phyloP scores from a whole-genome alignment of 2,797 vertebrate genomes.

The Acanthurus leucopareius region DNA sequence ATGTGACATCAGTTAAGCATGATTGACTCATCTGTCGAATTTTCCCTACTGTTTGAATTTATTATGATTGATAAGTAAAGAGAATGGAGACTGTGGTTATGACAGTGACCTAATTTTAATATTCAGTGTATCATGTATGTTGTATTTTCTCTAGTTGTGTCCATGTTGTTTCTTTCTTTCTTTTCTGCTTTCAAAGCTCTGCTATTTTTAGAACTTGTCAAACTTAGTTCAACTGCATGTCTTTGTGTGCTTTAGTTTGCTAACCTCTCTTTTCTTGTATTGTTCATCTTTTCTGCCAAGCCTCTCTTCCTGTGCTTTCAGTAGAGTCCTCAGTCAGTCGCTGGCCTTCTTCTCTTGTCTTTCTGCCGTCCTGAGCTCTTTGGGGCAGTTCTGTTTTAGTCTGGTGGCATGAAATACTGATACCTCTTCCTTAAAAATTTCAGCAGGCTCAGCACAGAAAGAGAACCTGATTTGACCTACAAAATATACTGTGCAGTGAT shows the following conservation, averaged over 20 bases:
- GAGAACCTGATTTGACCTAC: slow-evolving; percentile 7
- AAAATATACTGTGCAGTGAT: not conserved
- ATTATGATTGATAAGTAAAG: too few relatives aligned
- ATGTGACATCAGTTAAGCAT: not conserved
- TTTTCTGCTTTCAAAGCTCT: not conserved
- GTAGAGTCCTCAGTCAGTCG: slow-evolving; percentile 9
- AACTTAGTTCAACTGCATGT: slow-evolving; percentile 55
- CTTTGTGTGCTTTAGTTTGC: slow-evolving; percentile 44
- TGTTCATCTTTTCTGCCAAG: slow-evolving; percentile 79
- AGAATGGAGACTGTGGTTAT: too few relatives aligned
- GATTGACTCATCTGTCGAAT: not conserved
- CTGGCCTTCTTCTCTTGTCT: slow-evolving; percentile 74
- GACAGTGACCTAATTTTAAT: too few relatives aligned
- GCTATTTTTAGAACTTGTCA: not conserved
- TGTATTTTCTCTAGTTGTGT: slow-evolving; percentile 16
- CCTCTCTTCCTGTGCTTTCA: slow-evolving; percentile 86
- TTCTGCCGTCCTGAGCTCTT: slow-evolving; percentile 92
- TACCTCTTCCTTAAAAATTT: slow-evolving; percentile 84
- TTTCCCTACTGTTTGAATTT: not conserved
- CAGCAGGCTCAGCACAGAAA: slow-evolving; percentile 55
- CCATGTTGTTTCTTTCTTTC: slow-evolving; percentile 1
- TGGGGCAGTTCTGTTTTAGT: slow-evolving; percentile 99
- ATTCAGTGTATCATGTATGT: not conserved
- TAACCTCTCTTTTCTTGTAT: slow-evolving; percentile 46
- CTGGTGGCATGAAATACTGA: slow-evolving; percentile 95